Base-by-base conservation (phyloP, 1,140 invertebrate species). In the Penaeus chinensis region DNA sequence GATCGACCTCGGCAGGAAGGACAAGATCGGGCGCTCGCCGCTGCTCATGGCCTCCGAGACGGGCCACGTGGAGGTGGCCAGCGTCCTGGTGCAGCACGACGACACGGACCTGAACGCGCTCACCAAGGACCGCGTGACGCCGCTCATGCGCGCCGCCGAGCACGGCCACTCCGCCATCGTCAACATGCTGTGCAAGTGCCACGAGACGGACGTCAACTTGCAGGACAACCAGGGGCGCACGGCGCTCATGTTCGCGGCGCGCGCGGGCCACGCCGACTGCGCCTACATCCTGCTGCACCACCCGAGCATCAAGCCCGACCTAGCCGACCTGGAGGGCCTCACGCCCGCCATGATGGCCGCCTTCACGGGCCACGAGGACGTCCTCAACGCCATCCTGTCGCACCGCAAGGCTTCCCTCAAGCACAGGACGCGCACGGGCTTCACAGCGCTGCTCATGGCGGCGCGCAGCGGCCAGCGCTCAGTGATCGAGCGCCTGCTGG, bases 21-120 rank as follows among this genome's bases (percentile, higher is more conserved):
- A 90, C 69, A 90, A 90, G 32, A 88, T 90, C 74, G 88, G 90
- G 20, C 76, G 87, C 0, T 90, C 89, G 32, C 80, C 88, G 20
- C 66, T 91, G 1, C 61, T 90, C 16, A 90, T 89, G 89, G 87
- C 90, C 47, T 86, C 90, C 16, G 88, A 91, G 61, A 85, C 88
- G 1, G 90, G 90, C 2, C 88, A 90, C 27, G 88, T 71, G 1
- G 87, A 89, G 61, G 85, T 90, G 27, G 87, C 84, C 65, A 87
- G 61, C 27, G 74, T 84, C 20, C 76, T 90, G 3, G 69, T 85
- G 65, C 85, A 89, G 22, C 81, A 90, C 27, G 90, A 90, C 62
- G 76, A 32, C 22, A 82, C 82, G 1, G 87, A 90, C 65, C 69
- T 90, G 42, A 90, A 90, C 61, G 78, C 76, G 16, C 42, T 37